Evolutionary conservation across 2,113 vertebrate genomes (phyloP).

Genomic region (Parus major): DNA sequence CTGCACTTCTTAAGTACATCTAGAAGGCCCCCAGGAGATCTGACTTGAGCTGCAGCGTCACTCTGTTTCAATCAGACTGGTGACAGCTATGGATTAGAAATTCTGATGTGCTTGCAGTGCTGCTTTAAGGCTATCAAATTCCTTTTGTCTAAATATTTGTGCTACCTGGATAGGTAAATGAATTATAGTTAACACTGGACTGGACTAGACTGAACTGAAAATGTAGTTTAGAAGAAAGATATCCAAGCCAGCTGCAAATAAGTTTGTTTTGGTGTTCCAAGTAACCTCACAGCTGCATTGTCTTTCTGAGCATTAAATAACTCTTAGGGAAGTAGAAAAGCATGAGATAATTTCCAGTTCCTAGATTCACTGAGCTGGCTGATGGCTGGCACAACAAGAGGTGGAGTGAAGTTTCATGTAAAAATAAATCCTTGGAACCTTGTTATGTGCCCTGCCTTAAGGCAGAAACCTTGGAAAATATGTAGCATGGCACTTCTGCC

Average conservation of each 20-base stretch:
- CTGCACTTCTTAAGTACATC: background rate
- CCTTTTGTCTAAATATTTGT: background rate
- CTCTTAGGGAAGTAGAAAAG: background rate
- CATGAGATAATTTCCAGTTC: background rate
- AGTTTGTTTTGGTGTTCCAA: background rate
- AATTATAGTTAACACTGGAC: background rate
- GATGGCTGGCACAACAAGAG: background rate
- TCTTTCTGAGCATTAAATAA: background rate
- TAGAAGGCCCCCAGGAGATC: background rate
- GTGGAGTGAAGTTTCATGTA: background rate
- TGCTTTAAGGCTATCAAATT: background rate
- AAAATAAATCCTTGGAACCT: background rate
- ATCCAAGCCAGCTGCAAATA: background rate
- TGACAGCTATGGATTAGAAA: background rate
- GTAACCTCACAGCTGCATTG: background rate
- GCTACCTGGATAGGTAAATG: background rate
- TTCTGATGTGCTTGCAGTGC: background rate
- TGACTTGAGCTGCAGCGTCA: background rate
- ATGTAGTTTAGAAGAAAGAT: background rate
- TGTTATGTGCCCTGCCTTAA: background rate
- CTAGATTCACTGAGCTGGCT: background rate
- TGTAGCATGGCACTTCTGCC: background rate
- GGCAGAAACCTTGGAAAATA: background rate
- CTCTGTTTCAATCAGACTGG: background rate
- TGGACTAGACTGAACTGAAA: background rate